Percentiles rank a stretch among this genome's conserved stretches.
phyloP scores from a whole-genome alignment of 2,113 vertebrate species.

The Ctenodactylus gundi region DNA sequence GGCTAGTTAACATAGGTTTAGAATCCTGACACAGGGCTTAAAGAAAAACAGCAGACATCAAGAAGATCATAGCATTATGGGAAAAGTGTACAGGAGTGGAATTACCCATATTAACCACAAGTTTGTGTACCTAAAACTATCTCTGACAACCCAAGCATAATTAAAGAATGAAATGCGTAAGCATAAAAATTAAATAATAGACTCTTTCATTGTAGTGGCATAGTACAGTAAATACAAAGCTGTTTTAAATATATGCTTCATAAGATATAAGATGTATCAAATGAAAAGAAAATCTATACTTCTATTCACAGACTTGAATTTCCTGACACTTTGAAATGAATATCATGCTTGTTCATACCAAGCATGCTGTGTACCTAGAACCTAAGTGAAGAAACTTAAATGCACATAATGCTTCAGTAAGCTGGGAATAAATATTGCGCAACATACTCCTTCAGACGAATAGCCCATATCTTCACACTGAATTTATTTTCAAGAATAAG shows the following conservation, averaged over 20 bases:
- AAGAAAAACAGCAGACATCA: too few relatives aligned
- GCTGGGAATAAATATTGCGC: neutral
- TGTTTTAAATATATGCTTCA: neutral
- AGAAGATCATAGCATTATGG: fast-evolving
- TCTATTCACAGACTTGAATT: neutral
- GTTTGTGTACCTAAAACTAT: neutral
- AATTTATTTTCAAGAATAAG: neutral
- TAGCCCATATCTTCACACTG: neutral
- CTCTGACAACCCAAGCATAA: neutral
- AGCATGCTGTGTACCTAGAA: neutral
- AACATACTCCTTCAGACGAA: neutral
- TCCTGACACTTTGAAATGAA: neutral
- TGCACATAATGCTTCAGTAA: neutral
- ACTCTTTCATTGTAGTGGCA: neutral
- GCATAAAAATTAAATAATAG: neutral
- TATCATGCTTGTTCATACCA: neutral
- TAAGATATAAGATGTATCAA: neutral
- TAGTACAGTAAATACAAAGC: neutral
- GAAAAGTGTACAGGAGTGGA: fast-evolving
- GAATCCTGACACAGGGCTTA: neutral
- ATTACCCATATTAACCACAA: neutral
- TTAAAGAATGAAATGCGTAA: neutral
- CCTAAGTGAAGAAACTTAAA: neutral
- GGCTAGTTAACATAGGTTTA: neutral
- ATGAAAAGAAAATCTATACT: neutral